phyloP scores from a whole-genome alignment of 1,140 invertebrate species.

The Battus philenor region DNA sequence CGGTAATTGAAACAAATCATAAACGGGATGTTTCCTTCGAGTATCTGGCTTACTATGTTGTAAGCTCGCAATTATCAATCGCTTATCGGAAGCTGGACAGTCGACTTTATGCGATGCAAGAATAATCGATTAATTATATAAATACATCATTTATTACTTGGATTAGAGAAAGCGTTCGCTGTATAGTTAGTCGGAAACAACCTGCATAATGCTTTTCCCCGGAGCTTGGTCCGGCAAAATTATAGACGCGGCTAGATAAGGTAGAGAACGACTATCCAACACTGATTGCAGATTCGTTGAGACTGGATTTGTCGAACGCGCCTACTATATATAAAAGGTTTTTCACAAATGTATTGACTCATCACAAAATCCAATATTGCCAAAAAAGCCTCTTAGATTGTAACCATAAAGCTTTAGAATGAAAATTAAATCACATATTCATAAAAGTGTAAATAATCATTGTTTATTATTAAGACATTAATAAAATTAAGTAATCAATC shows the following conservation, averaged over 20 bases:
- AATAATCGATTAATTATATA: constrained; percentile 5
- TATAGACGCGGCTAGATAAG: constrained; percentile 38
- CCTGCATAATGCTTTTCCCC: constrained; percentile 35
- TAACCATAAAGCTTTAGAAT: too few relatives aligned
- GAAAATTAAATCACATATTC: too few relatives aligned
- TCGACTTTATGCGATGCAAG: not conserved
- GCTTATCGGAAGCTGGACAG: not conserved
- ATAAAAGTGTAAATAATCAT: too few relatives aligned
- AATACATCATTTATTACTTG: too few relatives aligned
- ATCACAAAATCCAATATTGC: not conserved
- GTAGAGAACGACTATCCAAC: constrained; percentile 20
- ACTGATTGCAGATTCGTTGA: constrained; percentile 1
- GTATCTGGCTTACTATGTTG: too few relatives aligned
- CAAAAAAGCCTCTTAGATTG: not conserved
- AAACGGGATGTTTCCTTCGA: too few relatives aligned
- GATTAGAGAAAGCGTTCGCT: constrained; percentile 29
- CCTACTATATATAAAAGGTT: not conserved
- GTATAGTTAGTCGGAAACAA: constrained; percentile 28
- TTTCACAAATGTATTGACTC: not conserved
- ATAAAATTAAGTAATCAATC: too few relatives aligned
- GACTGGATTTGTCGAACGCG: not conserved
- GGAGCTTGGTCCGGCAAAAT: constrained; percentile 48
- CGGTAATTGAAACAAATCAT: too few relatives aligned
- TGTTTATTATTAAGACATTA: too few relatives aligned
- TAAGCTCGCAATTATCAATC: constrained; percentile 3